Evolutionary conservation across 2,797 vertebrate species (phyloP), one percentile per base, ranked within the genome.

Genomic region (Prionace glauca): DNA sequence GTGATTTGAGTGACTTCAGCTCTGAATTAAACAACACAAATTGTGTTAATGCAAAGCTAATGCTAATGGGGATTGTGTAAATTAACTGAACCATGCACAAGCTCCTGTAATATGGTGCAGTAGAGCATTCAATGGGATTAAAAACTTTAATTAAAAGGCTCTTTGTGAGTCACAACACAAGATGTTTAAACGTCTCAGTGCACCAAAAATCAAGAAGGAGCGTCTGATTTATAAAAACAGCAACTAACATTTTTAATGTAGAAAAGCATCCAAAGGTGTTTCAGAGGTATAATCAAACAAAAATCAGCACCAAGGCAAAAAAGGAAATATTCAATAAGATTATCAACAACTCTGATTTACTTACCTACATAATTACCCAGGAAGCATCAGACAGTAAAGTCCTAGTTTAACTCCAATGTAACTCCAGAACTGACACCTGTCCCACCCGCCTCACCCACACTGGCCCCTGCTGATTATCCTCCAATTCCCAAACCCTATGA

Each of bases 121-220:
- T 29, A 62, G 12, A n/a, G 56, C 56, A 90, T 67, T 92, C n/a
- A 92, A 10, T 92, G 65, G 90, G 90, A 92, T 69, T 92, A n/a
- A 67, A 91, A 36, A 24, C 18, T 67, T 69, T 92, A 67, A 92
- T 92, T 92, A 92, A 69, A 69, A 12, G 29, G 32, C 65, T 36
- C 90, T 69, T 67, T 36, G 62, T 36, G n/a, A 92, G 90, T 69
- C 90, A 67, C 20, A 41, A 92, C 90, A 69, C 90, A 84, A 45
- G n/a, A 92, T 92, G 65, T 92, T 67, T 69, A 67, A 36, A 67
- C 22, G 90, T 92, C 62, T 92, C 90, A 67, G 32, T 67, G 90
- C 62, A 92, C n/a, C 18, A 92, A 41, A 69, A 69, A 24, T 69
- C n/a, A 69, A 90, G 62, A 41, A 36, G 16, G 65, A 36, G 69